Percentiles rank a stretch among this genome's conserved stretches.
These are phyloP conservation scores for Poecilus cupreus DNA, from an alignment of 2,888 invertebrate species.

Conservation along the genomic window DNA sequence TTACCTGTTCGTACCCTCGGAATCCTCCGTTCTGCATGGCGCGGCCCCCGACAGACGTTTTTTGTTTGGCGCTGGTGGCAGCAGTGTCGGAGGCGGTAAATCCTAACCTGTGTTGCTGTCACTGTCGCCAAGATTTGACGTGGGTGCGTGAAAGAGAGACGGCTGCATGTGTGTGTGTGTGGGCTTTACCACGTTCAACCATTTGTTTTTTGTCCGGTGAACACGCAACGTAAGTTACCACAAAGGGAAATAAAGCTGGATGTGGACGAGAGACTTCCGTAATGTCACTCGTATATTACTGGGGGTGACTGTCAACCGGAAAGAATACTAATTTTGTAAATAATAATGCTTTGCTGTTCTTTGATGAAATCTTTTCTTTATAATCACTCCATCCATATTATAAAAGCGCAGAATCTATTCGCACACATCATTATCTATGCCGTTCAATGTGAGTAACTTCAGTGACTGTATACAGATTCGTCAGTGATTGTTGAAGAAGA, in stretches of 20 bases:
- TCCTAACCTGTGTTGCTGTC: slow-evolving; percentile 14
- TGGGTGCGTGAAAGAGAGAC: neutral
- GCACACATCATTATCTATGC: no score
- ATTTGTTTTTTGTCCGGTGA: slow-evolving; percentile 20
- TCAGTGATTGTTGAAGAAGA: no score
- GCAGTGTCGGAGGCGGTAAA: neutral
- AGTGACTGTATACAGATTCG: no score
- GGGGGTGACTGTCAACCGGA: no score
- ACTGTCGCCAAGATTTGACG: slow-evolving; percentile 2
- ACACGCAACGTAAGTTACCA: slow-evolving; percentile 22
- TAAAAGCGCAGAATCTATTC: no score
- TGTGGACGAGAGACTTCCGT: neutral
- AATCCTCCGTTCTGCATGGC: no score
- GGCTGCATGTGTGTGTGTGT: neutral
- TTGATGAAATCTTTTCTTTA: no score
- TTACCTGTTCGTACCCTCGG: slow-evolving; percentile 5
- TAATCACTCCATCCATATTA: no score
- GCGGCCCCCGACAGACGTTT: slow-evolving; percentile 21
- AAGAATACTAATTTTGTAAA: no score
- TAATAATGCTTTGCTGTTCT: no score
- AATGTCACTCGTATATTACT: no score
- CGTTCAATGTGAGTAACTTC: no score
- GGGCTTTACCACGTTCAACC: neutral
- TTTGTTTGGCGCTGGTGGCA: neutral
- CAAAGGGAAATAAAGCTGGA: slow-evolving; percentile 1